Conservation (phyloP, 1,140 invertebrate species). For the Drosophila pectinifera region DNA sequence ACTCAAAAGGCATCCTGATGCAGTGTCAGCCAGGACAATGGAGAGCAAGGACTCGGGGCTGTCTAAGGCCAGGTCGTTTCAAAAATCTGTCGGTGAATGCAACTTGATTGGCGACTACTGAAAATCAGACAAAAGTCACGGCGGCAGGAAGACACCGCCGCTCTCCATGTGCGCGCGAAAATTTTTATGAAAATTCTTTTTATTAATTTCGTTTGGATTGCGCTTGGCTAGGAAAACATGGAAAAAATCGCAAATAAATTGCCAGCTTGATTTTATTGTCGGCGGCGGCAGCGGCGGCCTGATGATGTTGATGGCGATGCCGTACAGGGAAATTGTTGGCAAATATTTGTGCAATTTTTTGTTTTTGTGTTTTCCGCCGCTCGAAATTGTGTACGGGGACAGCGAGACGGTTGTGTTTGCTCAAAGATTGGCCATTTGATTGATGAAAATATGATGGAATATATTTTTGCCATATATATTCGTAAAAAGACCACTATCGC, state of each 20-base stretch:
- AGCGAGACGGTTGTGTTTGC: conserved; percentile 32
- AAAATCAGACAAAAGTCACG: conserved; percentile 27
- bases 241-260: conserved; percentile 51
- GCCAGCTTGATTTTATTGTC: conserved; percentile 56
- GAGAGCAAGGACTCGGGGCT: neutral
- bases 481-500: conserved; percentile 1
- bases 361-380: conserved; percentile 7
- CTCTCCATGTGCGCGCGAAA: conserved; percentile 19
- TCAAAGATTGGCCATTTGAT: conserved; percentile 55
- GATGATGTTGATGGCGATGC: conserved; percentile 43
- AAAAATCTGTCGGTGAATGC: conserved; percentile 20
- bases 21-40: conserved; percentile 9
- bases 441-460: conserved; percentile 56
- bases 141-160: neutral
- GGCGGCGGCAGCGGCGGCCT: conserved; percentile 25
- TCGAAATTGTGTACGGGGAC: conserved; percentile 9
- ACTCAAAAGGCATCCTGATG: neutral
- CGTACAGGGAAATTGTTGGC: conserved; percentile 41
- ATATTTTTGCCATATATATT: conserved; percentile 51
- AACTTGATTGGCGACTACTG: conserved; percentile 30
- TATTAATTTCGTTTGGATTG: conserved; percentile 54
- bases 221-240: conserved; percentile 34
- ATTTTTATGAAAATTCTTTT: conserved; percentile 48
- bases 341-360: conserved; percentile 49
- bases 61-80: neutral